Evolutionary conservation across 2,113 vertebrate genomes (phyloP).

Genomic region (Lethenteron camtschaticum): DNA sequence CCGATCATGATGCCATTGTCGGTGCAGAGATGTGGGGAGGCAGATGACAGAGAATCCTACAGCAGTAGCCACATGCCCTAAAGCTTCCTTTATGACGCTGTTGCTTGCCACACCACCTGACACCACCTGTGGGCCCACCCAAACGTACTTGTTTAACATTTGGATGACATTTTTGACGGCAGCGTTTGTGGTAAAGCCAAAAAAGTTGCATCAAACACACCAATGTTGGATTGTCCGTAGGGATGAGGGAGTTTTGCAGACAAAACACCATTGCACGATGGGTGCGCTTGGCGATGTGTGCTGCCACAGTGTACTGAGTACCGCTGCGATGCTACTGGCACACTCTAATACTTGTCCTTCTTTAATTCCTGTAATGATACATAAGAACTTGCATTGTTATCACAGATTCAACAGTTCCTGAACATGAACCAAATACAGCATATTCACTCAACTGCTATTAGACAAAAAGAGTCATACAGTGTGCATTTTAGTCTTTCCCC

Average conservation of each 20-base stretch:
- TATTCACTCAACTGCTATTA: not conserved
- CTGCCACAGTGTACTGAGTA: conserved; percentile 32
- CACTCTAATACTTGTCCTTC: conserved; percentile 45
- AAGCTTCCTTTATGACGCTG: conserved; percentile 31
- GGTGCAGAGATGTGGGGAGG: conserved; percentile 59
- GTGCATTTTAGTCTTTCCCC: not conserved
- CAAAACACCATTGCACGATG: conserved; percentile 72
- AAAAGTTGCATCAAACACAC: conserved; percentile 22
- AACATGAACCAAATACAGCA: not conserved
- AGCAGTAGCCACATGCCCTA: too few species aligned
- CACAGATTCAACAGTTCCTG: not conserved
- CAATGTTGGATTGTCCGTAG: conserved; percentile 27
- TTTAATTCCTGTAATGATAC: conserved; percentile 28
- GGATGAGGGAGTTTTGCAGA: conserved; percentile 28
- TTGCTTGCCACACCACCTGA: conserved; percentile 96
- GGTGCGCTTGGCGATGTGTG: conserved; percentile 46
- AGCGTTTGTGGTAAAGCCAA: too few species aligned
- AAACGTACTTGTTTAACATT: not conserved
- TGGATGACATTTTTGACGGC: not conserved
- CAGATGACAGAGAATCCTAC: conserved; percentile 34
- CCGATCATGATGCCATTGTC: conserved; percentile 93
- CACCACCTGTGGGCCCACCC: conserved; percentile 31
- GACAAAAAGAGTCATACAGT: not conserved
- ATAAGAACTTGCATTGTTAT: conserved; percentile 7
- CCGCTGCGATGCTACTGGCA: conserved; percentile 53